These are phyloP conservation scores for Holothuria glaberrima DNA, from an alignment of 35 echinoderm and acorn worm genomes.

Conservation along the genomic window DNA sequence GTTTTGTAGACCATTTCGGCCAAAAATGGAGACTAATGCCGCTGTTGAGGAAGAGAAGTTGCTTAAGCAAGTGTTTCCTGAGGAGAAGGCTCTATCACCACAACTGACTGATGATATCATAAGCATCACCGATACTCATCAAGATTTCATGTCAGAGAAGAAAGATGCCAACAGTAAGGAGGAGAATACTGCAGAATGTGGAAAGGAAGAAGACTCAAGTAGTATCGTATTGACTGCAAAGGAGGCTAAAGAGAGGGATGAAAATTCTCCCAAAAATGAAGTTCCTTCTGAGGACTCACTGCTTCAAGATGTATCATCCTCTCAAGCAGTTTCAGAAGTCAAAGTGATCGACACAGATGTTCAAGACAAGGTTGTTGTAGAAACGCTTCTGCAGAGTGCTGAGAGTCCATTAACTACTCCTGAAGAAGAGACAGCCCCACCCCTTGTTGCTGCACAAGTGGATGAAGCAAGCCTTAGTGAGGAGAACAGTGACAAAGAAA, in stretches of 20 bases:
- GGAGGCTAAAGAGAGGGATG: not conserved
- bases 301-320: not conserved
- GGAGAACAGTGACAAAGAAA: constrained; percentile 25
- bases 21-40: constrained; percentile 9
- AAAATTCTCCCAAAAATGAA: not conserved
- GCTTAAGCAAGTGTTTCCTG: not conserved
- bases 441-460: not conserved
- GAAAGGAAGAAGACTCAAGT: not conserved
- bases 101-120: not conserved
- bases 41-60: constrained; percentile 37
- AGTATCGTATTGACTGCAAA: constrained; percentile 3
- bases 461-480: constrained; percentile 4
- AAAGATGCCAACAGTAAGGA: not conserved
- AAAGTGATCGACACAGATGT: too few relatives aligned
- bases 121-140: not conserved
- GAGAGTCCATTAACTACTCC: constrained; percentile 23
- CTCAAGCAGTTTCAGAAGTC: not conserved
- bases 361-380: not conserved
- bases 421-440: constrained; percentile 5
- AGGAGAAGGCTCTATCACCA: not conserved
- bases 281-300: not conserved
- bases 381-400: not conserved
- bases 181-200: too few relatives aligned
- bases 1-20: not conserved
- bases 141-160: not conserved